A percentile compares a stretch with the other conserved stretches of the same genome.
Evolutionary conservation across 92 coral and sea anemone species (phyloP).

Genomic region (Porites cylindrica): DNA sequence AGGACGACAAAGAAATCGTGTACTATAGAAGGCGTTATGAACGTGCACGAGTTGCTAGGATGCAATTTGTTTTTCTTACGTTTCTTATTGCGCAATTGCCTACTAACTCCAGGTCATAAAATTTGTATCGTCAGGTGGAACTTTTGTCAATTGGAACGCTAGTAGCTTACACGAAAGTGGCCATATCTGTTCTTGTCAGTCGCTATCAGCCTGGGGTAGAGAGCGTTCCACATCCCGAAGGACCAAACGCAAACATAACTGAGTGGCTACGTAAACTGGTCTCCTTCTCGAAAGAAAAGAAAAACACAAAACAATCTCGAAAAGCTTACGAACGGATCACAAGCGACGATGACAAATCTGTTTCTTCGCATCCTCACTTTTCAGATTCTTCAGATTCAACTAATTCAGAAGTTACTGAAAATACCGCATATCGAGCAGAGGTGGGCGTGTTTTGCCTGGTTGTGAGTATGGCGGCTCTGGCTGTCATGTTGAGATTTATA

Average conservation of each 20-base stretch:
- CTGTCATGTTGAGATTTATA: slow-evolving; percentile 1
- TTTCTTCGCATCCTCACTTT: background rate
- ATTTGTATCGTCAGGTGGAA: slow-evolving; percentile 41
- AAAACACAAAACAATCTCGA: background rate
- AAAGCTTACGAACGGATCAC: background rate
- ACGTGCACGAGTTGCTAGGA: no score
- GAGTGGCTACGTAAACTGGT: slow-evolving; percentile 63
- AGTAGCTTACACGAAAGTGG: slow-evolving; percentile 88
- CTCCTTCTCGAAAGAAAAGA: slow-evolving; percentile 18
- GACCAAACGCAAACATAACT: slow-evolving; percentile 22
- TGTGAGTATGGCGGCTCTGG: slow-evolving; percentile 50
- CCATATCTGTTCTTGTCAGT: slow-evolving; percentile 82
- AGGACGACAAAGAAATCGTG: no score
- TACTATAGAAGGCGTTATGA: no score
- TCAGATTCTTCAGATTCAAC: background rate
- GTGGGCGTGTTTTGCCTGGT: slow-evolving; percentile 62
- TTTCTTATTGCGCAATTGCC: no score
- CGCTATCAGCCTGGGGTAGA: slow-evolving; percentile 77
- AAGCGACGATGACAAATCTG: background rate
- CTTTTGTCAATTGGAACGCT: slow-evolving; percentile 81
- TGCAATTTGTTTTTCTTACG: no score
- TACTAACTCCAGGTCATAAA: background rate
- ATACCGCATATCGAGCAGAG: slow-evolving; percentile 61
- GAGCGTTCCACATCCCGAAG: slow-evolving; percentile 61
- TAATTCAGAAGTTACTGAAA: background rate